Evolutionary conservation across 2,888 invertebrate species (phyloP).

Genomic region (Melanostoma mellinum): DNA sequence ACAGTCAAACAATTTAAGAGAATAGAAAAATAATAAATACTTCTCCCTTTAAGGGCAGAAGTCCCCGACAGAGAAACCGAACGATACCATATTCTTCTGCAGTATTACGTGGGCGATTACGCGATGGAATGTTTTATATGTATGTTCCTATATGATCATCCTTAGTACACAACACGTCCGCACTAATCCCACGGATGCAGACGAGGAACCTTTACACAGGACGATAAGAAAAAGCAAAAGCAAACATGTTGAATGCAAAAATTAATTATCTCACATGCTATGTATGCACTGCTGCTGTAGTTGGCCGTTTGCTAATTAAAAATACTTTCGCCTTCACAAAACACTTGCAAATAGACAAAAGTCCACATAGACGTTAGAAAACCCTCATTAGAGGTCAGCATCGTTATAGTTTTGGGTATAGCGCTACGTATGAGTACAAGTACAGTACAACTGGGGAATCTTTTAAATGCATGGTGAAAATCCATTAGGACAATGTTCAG

Average conservation of each 20-base stretch:
- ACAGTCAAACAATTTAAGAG: constrained; percentile 39
- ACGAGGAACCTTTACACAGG: constrained; percentile 35
- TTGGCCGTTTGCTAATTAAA: constrained; percentile 60
- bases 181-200: constrained; percentile 45
- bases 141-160: constrained; percentile 9
- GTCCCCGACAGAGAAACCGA: background rate
- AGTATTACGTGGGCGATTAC: constrained; percentile 52
- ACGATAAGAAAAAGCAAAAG: constrained; percentile 57
- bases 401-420: too few relatives aligned
- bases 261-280: constrained; percentile 66
- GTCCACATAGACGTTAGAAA: constrained; percentile 32
- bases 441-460: background rate
- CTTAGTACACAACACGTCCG: constrained; percentile 32
- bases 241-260: constrained; percentile 61
- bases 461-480: constrained; percentile 48
- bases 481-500: constrained; percentile 68
- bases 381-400: constrained; percentile 67
- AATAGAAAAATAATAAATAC: constrained; percentile 62
- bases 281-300: constrained; percentile 36
- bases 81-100: background rate
- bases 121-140: constrained; percentile 40
- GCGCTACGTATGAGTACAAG: too few relatives aligned
- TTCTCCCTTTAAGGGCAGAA: constrained; percentile 39
- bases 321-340: constrained; percentile 71
- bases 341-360: constrained; percentile 59